Percentiles rank a stretch among this genome's conserved stretches.
Evolutionary conservation across 2,888 invertebrate species (phyloP).

Genomic region (Alloscopus bannaensis): DNA sequence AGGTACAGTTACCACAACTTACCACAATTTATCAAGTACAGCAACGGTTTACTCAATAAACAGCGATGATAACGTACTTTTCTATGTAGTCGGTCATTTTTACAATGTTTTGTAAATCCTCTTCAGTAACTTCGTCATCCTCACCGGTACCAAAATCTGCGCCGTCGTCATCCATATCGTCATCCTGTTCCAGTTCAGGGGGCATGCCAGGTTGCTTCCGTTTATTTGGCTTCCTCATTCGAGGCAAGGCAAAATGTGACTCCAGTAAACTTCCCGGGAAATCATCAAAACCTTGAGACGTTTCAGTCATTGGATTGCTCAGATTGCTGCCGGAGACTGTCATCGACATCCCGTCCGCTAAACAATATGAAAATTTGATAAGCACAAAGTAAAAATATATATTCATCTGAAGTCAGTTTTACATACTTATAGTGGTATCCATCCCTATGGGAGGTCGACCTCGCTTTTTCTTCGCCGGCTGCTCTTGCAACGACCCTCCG

Average conservation of each 20-base stretch:
- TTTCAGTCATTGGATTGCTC: constrained; percentile 67
- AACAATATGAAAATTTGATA: not conserved
- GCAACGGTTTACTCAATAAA: not conserved
- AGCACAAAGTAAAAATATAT: not conserved
- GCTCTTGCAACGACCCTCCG: constrained; percentile 73
- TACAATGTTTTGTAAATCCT: constrained; percentile 72
- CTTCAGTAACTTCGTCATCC: constrained; percentile 73
- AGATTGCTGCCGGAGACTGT: constrained; percentile 69
- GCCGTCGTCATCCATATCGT: constrained; percentile 71
- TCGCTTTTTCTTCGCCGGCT: constrained; percentile 80
- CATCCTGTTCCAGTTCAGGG: constrained; percentile 69
- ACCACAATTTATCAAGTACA: not conserved
- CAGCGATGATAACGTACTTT: constrained; percentile 62
- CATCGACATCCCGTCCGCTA: constrained; percentile 70
- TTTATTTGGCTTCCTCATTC: constrained; percentile 65
- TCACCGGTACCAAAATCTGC: constrained; percentile 65
- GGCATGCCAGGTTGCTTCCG: constrained; percentile 67
- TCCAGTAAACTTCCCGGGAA: constrained; percentile 71
- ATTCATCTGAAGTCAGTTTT: constrained; percentile 4
- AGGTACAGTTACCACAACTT: not conserved
- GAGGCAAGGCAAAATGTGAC: constrained; percentile 72
- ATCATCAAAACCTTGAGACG: constrained; percentile 70
- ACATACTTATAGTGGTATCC: constrained; percentile 66
- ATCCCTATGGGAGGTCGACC: constrained; percentile 83
- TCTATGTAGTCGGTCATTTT: constrained; percentile 73